A percentile compares a stretch with the other conserved stretches of the same genome.
Evolutionary conservation across 1,140 invertebrate genomes (phyloP).

Genomic region (Listronotus oregonensis): DNA sequence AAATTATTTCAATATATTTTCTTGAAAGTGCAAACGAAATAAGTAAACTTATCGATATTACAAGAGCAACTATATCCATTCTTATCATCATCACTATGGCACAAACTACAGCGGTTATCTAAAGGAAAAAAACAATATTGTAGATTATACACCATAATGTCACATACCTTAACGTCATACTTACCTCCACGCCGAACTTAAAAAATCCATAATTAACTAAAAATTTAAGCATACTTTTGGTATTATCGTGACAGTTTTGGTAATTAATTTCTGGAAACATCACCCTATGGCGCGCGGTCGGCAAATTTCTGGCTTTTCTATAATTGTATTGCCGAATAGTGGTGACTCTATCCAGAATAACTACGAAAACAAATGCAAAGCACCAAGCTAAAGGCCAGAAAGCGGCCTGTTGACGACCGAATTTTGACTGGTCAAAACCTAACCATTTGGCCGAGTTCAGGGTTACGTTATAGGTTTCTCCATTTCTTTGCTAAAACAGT

Average conservation of each 20-base stretch:
- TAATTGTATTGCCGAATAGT: constrained; percentile 12
- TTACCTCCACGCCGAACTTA: constrained; percentile 28
- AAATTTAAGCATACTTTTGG: constrained; percentile 13
- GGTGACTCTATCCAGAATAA: constrained; percentile 2
- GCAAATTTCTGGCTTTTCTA: constrained; percentile 7
- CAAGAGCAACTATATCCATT: constrained; percentile 20
- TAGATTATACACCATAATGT: too few species aligned
- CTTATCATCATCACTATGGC: constrained; percentile 13
- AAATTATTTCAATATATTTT: not conserved
- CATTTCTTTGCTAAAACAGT: constrained; percentile 19
- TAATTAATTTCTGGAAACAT: constrained; percentile 21
- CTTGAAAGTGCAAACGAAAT: constrained; percentile 7
- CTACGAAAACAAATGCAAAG: constrained; percentile 10
- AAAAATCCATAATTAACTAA: constrained; percentile 27
- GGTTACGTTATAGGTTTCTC: constrained; percentile 13
- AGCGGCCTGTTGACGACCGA: constrained; percentile 3
- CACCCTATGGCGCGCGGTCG: not conserved
- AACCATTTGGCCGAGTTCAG: constrained; percentile 23
- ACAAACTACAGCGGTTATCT: constrained; percentile 12
- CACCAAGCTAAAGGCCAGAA: constrained; percentile 5
- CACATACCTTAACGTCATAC: not conserved
- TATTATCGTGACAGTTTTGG: constrained; percentile 24
- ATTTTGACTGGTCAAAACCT: constrained; percentile 17
- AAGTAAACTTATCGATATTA: constrained; percentile 10
- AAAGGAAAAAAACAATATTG: not conserved